Evolutionary conservation across 2,797 vertebrate species (phyloP).

Genomic region (Gallirallus australis): DNA sequence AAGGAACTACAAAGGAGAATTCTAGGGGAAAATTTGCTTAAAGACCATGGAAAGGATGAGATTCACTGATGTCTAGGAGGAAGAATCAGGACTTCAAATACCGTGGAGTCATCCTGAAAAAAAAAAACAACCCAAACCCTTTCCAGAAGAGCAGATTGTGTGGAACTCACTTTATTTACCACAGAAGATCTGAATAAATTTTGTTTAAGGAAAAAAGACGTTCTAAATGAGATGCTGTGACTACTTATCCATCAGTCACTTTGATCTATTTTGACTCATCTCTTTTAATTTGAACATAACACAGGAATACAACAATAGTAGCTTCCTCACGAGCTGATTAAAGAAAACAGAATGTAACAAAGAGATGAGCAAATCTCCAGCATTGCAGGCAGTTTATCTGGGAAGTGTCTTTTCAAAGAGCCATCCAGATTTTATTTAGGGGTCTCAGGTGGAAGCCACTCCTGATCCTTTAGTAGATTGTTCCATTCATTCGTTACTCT

Average conservation of each 20-base stretch:
- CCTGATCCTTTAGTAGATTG: background rate
- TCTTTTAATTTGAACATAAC: conserved; percentile 29
- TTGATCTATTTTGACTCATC: conserved; percentile 57
- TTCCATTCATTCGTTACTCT: background rate
- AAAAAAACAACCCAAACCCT: background rate
- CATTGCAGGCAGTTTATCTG: background rate
- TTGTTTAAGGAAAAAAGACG: conserved; percentile 13
- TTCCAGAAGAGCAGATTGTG: background rate
- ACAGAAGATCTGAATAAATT: background rate
- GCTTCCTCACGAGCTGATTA: background rate
- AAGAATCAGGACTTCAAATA: conserved; percentile 20
- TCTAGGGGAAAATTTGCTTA: conserved; percentile 29
- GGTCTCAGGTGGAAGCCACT: background rate
- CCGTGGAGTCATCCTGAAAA: background rate
- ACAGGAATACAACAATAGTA: background rate
- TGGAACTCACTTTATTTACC: conserved; percentile 1
- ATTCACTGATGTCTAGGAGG: conserved; percentile 29
- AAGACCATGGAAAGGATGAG: background rate
- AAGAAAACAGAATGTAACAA: conserved; percentile 19
- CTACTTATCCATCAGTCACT: conserved; percentile 19
- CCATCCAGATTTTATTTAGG: background rate
- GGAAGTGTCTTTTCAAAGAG: background rate
- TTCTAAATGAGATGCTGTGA: conserved; percentile 15
- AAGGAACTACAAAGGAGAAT: conserved; percentile 18
- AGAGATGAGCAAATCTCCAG: background rate